Evolutionary conservation across 2,113 vertebrate genomes (phyloP).

Genomic region (Apodemus speciosus): DNA sequence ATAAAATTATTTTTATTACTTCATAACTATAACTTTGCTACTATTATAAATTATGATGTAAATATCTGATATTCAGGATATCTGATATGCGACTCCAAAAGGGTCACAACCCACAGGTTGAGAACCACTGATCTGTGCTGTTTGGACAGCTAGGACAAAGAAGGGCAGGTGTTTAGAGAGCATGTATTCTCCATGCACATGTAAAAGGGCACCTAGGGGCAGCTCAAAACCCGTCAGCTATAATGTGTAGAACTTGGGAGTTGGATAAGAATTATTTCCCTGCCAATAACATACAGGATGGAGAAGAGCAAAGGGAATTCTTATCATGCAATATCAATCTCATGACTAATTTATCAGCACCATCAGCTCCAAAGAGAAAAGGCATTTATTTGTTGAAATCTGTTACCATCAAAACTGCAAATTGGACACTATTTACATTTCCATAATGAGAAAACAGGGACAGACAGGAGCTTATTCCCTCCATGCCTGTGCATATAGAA

Average conservation of each 20-base stretch:
- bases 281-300: neutral
- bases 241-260: neutral
- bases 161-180: neutral
- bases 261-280: neutral
- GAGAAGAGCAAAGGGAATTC: neutral
- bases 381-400: neutral
- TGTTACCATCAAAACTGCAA: neutral
- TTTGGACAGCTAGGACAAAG: neutral
- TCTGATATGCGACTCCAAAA: neutral
- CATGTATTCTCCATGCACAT: neutral
- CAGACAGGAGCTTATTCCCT: neutral
- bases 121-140: neutral
- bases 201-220: neutral
- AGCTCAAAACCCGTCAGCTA: neutral
- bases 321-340: neutral
- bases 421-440: neutral
- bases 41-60: neutral
- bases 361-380: neutral
- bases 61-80: neutral
- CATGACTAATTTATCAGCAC: constrained; percentile 16
- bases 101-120: neutral
- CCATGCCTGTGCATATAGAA: neutral
- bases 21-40: neutral
- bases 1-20: neutral
- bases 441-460: neutral